Conservation (phyloP, 2,797 vertebrate species). For the Brachyalestes nurse region DNA sequence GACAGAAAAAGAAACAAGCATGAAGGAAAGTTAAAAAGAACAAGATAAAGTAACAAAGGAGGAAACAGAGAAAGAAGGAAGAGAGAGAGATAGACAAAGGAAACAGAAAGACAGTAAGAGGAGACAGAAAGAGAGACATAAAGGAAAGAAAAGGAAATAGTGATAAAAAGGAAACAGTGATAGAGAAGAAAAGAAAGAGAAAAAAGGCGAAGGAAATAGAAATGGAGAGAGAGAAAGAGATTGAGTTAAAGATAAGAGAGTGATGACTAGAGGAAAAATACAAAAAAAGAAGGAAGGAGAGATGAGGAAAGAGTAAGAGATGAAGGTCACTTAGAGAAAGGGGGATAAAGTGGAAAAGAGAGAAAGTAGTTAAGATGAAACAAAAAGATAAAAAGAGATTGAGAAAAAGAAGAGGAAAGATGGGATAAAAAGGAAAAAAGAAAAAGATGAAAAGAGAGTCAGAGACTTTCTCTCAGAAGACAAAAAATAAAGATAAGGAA, state of each 20-base stretch:
- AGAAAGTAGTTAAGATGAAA: too few species aligned
- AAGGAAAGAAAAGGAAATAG: not conserved
- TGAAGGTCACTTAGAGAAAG: too few species aligned
- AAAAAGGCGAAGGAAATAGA: not conserved
- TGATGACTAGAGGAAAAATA: too few species aligned
- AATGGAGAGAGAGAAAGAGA: not conserved
- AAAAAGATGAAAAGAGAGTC: too few species aligned
- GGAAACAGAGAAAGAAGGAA: not conserved
- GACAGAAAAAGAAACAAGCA: not conserved
- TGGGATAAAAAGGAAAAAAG: too few species aligned
- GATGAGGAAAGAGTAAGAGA: not conserved
- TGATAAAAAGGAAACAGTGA: not conserved
- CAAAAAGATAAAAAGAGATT: too few species aligned
- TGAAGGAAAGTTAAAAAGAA: not conserved
- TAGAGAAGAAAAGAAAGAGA: not conserved
- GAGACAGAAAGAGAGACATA: not conserved
- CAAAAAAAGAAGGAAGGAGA: not conserved
- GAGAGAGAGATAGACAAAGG: not conserved
- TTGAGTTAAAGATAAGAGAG: not conserved
- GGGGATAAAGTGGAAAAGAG: too few species aligned
- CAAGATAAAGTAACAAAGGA: too few species aligned
- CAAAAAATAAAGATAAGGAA: too few species aligned
- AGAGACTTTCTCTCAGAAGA: too few species aligned
- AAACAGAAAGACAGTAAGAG: not conserved
- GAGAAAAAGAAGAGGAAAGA: too few species aligned